These are phyloP conservation scores for Trichomalopsis sarcophagae DNA, from an alignment of 1,140 invertebrate species.

Conservation along the genomic window DNA sequence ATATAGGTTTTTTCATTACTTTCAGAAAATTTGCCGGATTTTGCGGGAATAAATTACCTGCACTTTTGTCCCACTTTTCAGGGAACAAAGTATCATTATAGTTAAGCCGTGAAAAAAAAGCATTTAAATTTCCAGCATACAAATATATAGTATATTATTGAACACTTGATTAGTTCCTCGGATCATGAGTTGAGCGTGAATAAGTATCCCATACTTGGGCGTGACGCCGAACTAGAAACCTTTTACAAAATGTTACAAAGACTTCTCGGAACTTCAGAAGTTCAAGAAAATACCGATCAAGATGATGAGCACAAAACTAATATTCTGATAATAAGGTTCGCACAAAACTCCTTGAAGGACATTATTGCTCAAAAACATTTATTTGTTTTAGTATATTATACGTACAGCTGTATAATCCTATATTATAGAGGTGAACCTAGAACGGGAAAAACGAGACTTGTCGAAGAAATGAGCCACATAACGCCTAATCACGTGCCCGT, in stretches of 20 bases:
- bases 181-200: constrained; percentile 54
- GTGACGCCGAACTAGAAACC: constrained; percentile 63
- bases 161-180: constrained; percentile 56
- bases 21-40: no score
- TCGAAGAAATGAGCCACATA: constrained; percentile 75
- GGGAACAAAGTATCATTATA: no score
- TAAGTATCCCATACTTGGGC: constrained; percentile 67
- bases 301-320: constrained; percentile 47
- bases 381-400: constrained; percentile 1
- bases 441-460: constrained; percentile 77
- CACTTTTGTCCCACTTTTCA: not conserved
- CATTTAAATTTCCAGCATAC: no score
- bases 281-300: constrained; percentile 19
- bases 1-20: no score
- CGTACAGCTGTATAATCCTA: constrained; percentile 45
- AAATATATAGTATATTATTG: not conserved
- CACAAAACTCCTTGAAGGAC: not conserved
- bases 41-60: no score
- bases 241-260: constrained; percentile 60
- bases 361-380: not conserved
- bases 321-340: constrained; percentile 67
- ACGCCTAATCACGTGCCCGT: constrained; percentile 69
- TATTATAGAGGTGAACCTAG: constrained; percentile 74
- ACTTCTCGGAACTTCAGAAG: constrained; percentile 47
- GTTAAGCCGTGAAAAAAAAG: no score